Base-by-base conservation (phyloP, 2,888 invertebrate genomes). In the Chrysolina americana region DNA sequence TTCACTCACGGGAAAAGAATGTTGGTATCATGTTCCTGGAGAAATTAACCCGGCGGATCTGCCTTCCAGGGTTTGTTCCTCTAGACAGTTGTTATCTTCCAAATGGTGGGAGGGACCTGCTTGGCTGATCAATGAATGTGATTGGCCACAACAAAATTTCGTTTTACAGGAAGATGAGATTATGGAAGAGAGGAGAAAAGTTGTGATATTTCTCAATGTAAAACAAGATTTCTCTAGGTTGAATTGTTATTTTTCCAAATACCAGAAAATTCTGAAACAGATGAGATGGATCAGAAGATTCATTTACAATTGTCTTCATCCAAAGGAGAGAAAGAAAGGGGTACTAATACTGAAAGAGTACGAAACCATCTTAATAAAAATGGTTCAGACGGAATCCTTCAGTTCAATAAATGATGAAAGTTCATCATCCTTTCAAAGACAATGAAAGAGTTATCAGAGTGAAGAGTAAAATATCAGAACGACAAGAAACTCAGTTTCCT, bases 11-110 rank as follows among this genome's bases (percentile, higher is more conserved):
- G 11, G 1, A 50, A 50, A 50, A 50, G 8, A 53, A 1, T 15
- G 17, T 53, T 53, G 56, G 56, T 53, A 19, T 53, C 56, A 53
- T n/a, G 56, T 53, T 9, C 36, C 36, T 41, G 36, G 41, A 17
- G 3, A 15, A 59, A 56, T 65, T 10, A 48, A 23, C 11, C 48
- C 41, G 41, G 63, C 63, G 2, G 63, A 63, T 36, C n/a, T 63
- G 5, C 41, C 48, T n/a, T 50, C 48, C 8, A 50, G 19, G n/a
- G 48, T 4, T 0, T 28, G 28, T 28, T 28, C 28, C 28, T 5
- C 28, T 5, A 28, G 5, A 28, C 28, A 28, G 28, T 28, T 50
- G 17, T 17, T 1, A 17, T 17, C 17, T 8, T 6, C 8, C 3
- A 50, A 9, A 17, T 50, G 48, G 48, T 50, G 48, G 19, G 28